A percentile compares a stretch with the other conserved stretches of the same genome.
Conservation (phyloP, 2,113 vertebrate species). For the Arenaria interpres region DNA sequence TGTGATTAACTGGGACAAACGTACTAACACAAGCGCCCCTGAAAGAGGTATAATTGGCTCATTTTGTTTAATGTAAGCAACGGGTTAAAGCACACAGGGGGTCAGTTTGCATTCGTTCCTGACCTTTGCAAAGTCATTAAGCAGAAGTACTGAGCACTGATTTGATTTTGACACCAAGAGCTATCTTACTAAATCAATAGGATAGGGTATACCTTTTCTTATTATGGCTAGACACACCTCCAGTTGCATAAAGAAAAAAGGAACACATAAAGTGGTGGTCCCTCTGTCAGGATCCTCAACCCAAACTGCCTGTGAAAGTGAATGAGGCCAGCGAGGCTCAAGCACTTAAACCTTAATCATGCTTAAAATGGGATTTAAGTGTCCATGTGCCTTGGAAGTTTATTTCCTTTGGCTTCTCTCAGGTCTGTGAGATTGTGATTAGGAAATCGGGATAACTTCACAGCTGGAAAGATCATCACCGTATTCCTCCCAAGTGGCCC, state of each 20-base stretch:
- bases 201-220: background rate
- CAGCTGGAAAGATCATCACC: background rate
- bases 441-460: background rate
- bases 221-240: background rate
- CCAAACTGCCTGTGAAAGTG: background rate
- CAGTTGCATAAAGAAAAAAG: background rate
- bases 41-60: background rate
- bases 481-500: background rate
- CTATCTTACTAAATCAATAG: background rate
- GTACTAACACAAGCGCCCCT: background rate
- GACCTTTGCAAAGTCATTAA: background rate
- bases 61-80: background rate
- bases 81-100: background rate
- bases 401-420: background rate
- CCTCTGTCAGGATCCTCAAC: background rate
- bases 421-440: background rate
- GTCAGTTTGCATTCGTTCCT: background rate
- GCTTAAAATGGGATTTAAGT: constrained; percentile 8
- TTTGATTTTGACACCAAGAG: background rate
- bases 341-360: background rate
- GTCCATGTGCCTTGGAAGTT: background rate
- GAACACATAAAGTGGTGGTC: background rate
- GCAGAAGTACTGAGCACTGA: background rate
- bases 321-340: background rate
- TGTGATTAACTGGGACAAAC: background rate